Percentiles rank a stretch among this genome's conserved stretches.
phyloP scores from a whole-genome alignment of 1,140 invertebrate species.

The Copidosoma floridanum region DNA sequence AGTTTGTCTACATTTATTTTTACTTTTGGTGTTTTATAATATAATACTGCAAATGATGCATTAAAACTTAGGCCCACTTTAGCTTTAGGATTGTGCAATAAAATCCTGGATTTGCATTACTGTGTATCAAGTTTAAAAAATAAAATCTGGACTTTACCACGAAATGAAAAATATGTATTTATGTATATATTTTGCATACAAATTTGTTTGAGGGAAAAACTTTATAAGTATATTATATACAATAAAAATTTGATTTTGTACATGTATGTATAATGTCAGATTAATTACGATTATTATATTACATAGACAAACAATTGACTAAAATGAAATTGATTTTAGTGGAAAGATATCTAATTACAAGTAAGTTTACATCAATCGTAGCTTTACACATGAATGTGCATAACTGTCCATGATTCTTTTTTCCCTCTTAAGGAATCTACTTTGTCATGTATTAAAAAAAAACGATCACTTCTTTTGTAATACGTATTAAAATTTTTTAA shows the following conservation, averaged over 20 bases:
- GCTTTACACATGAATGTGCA: no score
- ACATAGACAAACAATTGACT: no score
- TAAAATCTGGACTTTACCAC: no score
- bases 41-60: constrained; percentile 13
- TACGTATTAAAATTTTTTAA: not conserved
- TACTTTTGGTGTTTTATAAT: constrained; percentile 9
- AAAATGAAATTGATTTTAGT: no score
- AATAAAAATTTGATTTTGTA: no score
- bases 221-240: no score
- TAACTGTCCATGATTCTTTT: no score
- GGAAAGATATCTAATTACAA: no score
- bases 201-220: no score
- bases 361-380: no score
- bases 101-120: not conserved
- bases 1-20: not conserved
- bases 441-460: not conserved
- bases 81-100: not conserved
- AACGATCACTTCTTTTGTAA: not conserved
- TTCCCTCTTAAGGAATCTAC: not conserved
- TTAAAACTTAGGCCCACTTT: not conserved
- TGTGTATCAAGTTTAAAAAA: not conserved
- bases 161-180: not conserved
- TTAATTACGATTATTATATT: no score
- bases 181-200: not conserved
- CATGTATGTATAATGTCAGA: no score